These are phyloP conservation scores for Philaethria dido DNA, from an alignment of 2,888 invertebrate genomes.

Conservation along the genomic window DNA sequence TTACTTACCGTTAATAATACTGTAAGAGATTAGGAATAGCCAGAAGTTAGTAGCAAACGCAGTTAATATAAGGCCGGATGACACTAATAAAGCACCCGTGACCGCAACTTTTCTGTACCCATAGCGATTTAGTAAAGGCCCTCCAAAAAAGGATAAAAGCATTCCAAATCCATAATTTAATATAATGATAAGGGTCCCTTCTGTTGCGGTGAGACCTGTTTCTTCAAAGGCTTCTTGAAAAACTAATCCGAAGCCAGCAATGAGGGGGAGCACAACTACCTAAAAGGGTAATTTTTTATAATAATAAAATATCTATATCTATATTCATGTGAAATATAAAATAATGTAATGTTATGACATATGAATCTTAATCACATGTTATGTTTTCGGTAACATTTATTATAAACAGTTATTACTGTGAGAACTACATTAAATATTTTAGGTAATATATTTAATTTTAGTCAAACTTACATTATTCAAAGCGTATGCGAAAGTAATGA, in stretches of 20 bases:
- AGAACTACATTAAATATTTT: slow-evolving; percentile 10
- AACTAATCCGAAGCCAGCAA: slow-evolving; percentile 87
- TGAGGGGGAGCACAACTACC: slow-evolving; percentile 83
- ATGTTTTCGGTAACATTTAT: too few species aligned
- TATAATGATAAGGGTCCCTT: slow-evolving; percentile 86
- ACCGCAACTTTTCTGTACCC: slow-evolving; percentile 87
- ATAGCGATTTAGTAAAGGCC: slow-evolving; percentile 84
- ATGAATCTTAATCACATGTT: too few species aligned
- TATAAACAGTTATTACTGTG: too few species aligned
- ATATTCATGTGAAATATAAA: too few species aligned
- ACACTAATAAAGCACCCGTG: slow-evolving; percentile 80
- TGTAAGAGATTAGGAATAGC: slow-evolving; percentile 86
- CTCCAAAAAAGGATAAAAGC: slow-evolving; percentile 86
- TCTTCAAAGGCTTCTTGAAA: slow-evolving; percentile 85
- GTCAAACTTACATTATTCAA: slow-evolving; percentile 85
- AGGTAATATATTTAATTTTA: neutral
- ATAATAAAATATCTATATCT: slow-evolving; percentile 20
- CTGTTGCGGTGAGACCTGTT: slow-evolving; percentile 83
- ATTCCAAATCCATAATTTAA: slow-evolving; percentile 87
- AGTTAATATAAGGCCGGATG: slow-evolving; percentile 84
- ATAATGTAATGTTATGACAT: too few species aligned
- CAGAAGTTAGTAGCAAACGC: slow-evolving; percentile 82
- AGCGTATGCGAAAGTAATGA: slow-evolving; percentile 84
- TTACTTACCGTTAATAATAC: slow-evolving; percentile 87
- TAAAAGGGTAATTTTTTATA: slow-evolving; percentile 52